Evolutionary conservation across 2,797 vertebrate genomes (phyloP), one percentile per base, ranked within the genome.

Genomic region (Myotis myotis): DNA sequence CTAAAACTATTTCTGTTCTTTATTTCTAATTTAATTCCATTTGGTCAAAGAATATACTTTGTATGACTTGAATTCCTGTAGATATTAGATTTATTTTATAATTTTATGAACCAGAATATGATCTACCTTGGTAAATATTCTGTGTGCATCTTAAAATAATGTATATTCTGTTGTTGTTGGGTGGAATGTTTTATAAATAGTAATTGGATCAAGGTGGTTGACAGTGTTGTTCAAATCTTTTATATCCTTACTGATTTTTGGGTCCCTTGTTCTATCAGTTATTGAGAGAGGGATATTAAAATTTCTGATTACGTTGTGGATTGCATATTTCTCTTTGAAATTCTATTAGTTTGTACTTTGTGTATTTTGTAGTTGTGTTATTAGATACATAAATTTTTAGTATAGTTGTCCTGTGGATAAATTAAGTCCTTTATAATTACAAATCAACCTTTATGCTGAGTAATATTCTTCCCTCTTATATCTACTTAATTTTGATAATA

Each of bases 21-120:
- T 13, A 64, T 49, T 95, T 95, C 44, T 68, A 38, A 92, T 51
- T 76, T 57, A 44, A 88, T 81, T 88, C 20, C 22, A 47, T 83
- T 64, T 30, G 28, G 23, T 41, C n/a, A 92, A 38, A 74, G 9
- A 83, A 22, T 13, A 51, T 47, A 51, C 6, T 84, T 76, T 17
- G 49, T n/a, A n/a, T 70, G 19, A 57, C 8, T 88, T 90, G 30
- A 93, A 75, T 82, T 87, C 23, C 79, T 80, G 0, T 23, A 51
- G 44, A 49, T 64, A 44, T 16, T 53, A 95, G 20, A 93, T 60
- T 23, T n/a, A 38, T 66, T 30, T 82, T 83, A 51, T 57, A 47
- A 3, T 55, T 85, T 84, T 33, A 74, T 38, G 41, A 22, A 33
- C 3, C 22, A 47, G 10, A 89, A 38, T 83, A 41, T 55, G 71